Evolutionary conservation across 2,113 vertebrate genomes (phyloP).

Genomic region (Pangasianodon hypophthalmus): DNA sequence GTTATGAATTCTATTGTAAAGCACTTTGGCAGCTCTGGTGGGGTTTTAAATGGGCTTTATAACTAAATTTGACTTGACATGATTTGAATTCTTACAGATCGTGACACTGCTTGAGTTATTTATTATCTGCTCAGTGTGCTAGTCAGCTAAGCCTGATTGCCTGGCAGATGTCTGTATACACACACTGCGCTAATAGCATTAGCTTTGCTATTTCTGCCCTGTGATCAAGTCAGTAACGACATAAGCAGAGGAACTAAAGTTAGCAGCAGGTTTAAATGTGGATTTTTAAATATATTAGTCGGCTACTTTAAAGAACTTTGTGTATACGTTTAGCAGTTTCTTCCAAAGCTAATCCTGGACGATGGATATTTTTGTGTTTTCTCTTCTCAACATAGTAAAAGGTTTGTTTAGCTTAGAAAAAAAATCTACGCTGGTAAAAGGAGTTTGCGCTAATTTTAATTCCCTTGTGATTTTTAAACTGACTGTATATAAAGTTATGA

Average conservation of each 20-base stretch:
- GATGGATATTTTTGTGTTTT: background rate
- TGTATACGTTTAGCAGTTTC: background rate
- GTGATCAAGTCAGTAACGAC: background rate
- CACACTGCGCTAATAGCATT: conserved; percentile 10
- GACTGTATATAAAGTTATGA: background rate
- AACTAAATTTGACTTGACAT: background rate
- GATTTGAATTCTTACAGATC: background rate
- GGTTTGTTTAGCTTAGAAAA: background rate
- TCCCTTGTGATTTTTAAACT: background rate
- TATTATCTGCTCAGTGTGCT: background rate
- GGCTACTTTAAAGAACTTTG: background rate
- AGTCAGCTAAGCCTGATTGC: background rate
- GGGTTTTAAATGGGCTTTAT: background rate
- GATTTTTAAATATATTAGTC: background rate
- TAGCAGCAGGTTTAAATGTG: background rate
- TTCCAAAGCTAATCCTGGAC: background rate
- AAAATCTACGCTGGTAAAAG: background rate
- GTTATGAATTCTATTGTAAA: background rate
- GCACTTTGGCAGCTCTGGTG: background rate
- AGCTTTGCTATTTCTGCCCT: background rate
- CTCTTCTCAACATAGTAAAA: background rate
- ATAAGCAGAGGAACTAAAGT: background rate
- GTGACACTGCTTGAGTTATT: background rate
- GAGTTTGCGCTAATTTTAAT: background rate
- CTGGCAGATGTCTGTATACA: background rate